Evolutionary conservation across 2,797 vertebrate genomes (phyloP).

Genomic region (Anguilla megastoma): DNA sequence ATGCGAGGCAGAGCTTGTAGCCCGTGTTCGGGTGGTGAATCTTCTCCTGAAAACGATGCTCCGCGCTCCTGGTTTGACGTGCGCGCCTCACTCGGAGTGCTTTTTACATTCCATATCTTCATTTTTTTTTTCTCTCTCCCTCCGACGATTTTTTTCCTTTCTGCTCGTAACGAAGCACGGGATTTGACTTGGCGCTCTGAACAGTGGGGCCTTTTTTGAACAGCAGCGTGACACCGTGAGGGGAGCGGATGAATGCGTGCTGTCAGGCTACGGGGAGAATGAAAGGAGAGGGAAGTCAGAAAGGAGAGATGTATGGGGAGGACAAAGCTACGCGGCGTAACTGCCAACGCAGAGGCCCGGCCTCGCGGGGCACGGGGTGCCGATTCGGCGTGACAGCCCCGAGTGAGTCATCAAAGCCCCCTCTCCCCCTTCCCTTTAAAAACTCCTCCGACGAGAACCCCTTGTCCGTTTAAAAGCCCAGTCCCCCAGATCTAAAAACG

Average conservation of each 20-base stretch:
- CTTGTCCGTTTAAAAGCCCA: slow-evolving; percentile 7
- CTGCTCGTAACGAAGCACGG: neutral
- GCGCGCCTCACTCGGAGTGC: neutral
- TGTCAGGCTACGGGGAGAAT: neutral
- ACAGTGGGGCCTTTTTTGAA: neutral
- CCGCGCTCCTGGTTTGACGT: neutral
- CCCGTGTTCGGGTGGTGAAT: neutral
- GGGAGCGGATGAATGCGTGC: neutral
- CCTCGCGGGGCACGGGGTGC: neutral
- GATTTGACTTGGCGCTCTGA: neutral
- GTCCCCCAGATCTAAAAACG: slow-evolving; percentile 46
- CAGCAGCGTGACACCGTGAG: neutral
- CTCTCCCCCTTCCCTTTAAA: neutral
- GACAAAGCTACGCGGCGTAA: slow-evolving; percentile 46
- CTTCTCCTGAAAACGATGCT: neutral
- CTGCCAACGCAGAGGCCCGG: neutral
- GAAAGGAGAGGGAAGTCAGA: slow-evolving; percentile 1
- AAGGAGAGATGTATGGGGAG: slow-evolving; percentile 41
- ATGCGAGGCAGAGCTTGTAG: neutral
- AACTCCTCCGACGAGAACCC: slow-evolving; percentile 12
- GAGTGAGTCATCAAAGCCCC: slow-evolving; percentile 9
- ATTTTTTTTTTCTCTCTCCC: neutral
- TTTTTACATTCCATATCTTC: neutral
- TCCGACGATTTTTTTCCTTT: no score
- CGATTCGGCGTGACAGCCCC: neutral